Evolutionary conservation across 2,113 vertebrate genomes (phyloP), one percentile per base, ranked within the genome.

Genomic region (Strix aluco): DNA sequence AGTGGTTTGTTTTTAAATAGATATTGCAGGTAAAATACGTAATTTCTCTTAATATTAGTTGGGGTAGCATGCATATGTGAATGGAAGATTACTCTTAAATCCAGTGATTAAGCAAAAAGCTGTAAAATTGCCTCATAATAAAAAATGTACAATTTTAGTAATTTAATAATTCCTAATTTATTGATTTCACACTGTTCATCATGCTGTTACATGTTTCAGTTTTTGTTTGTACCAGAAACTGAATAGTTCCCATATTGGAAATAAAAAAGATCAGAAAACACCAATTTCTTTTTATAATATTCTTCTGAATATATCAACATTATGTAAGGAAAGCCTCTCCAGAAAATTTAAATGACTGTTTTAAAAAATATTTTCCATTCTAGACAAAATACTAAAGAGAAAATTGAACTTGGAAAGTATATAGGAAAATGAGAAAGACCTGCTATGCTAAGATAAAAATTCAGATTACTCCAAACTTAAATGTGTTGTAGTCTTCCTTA

Each of bases 381-480:
- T 82, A 95, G 49, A n/a, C 59, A 90, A 63, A 94, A 94, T 73
- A 20, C 22, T 49, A 44, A 71, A 81, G 34, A 92, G 16, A 94
- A 91, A 82, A 87, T 86, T 57, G 85, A 72, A 88, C 21, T 92
- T 74, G n/a, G 20, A 82, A 86, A 90, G 15, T 49, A 42, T 36
- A 55, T 57, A 51, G 34, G 27, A 75, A 95, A 85, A 90, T 77
- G 47, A 57, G 10, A 59, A 70, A 65, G 21, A 58, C 36, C 32
- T 95, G 44, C 25, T 72, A 63, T 92, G 22, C 46, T 91, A 79
- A 71, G 78, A 83, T 69, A 91, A 95, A 95, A 96, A 94, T 22
- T 69, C 36, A 51, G 21, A 62, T 89, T 90, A 72, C 49, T 93
- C 9, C 55, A 71, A 93, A 88, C 44, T 96, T 65, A 69, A 42